Evolutionary conservation across 2,113 vertebrate species (phyloP).

Genomic region (Dolichallabes microphthalmus): DNA sequence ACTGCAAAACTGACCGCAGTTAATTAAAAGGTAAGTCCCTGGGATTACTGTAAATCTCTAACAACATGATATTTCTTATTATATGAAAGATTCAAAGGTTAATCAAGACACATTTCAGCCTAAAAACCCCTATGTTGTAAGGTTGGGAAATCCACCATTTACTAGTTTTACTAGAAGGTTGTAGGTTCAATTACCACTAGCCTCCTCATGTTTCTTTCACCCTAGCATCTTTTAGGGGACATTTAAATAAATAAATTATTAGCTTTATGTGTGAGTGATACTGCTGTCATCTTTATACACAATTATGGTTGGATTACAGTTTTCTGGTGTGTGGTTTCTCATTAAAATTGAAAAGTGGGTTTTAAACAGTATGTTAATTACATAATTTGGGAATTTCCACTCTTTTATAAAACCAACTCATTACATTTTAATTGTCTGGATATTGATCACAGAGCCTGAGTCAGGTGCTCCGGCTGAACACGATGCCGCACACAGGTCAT

Average conservation of each 20-base stretch:
- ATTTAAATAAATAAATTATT: constrained; percentile 17
- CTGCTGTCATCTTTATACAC: background rate
- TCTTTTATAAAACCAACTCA: background rate
- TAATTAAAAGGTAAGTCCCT: constrained; percentile 4
- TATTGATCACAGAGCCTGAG: constrained; percentile 2
- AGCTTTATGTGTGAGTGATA: background rate
- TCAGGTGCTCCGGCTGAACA: background rate
- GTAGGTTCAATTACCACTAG: constrained; percentile 22
- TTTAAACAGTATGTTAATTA: background rate
- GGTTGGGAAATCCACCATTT: background rate
- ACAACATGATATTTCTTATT: background rate
- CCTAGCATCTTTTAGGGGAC: constrained; percentile 17
- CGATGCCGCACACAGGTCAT: constrained; percentile 11
- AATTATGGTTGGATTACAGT: background rate
- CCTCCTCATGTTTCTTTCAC: constrained; percentile 20
- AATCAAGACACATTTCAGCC: background rate
- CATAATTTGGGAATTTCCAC: background rate
- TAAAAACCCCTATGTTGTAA: background rate
- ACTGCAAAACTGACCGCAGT: background rate
- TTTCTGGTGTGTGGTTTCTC: background rate
- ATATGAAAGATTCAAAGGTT: background rate
- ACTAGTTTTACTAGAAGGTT: constrained; percentile 10
- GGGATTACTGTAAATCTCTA: background rate
- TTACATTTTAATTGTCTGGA: constrained; percentile 10
- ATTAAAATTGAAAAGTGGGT: background rate